Base-by-base conservation (phyloP, 2,113 vertebrate species). In the Grammomys surdaster region DNA sequence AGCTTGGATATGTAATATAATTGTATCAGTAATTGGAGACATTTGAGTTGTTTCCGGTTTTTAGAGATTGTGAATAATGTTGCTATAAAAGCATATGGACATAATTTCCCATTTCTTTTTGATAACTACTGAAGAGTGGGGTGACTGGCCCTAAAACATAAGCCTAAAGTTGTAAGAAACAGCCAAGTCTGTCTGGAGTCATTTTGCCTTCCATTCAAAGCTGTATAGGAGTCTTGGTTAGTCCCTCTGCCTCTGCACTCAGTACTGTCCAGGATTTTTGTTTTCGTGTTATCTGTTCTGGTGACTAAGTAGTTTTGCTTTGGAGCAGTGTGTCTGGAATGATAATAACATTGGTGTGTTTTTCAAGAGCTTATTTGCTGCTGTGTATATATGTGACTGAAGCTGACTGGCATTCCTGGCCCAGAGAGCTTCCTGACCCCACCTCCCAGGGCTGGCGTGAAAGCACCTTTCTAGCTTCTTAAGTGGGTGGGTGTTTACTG, bases 91-190 rank as follows among this genome's bases (percentile, higher is more conserved):
- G 46, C 33, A 7, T 43, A 26, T 63, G 46, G 76, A 69, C 24
- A 3, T 48, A 9, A 54, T 46, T 90, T 96, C 78, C 94, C 58
- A 65, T 91, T 89, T 93, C 82, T 93, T 24, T 91, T 28, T 43
- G 54, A 36, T 40, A 24, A 43, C 20, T 46, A 46, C 10, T 26
- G 12, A 43, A 36, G 11, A 60, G 12, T 58, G 6, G 36, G 36
- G 43, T 85, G 76, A 56, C 36, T 89, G 76, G 72, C 2, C 65
- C 36, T 31, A 54, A 87, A 54, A 43, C 75, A 63, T 78, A 5
- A 73, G 36, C 63, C 82, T 78, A 84, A 65, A 20, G 56, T 94
- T 73, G 46, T 31, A 75, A 92, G 67, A 78, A 84, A 84, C 36
- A 58, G 36, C 17, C 56, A 54, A 0, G 46, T 24, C 82, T 87